A percentile compares a stretch with the other conserved stretches of the same genome.
Conservation (phyloP, 1,140 invertebrate species). For the Camponotus vicinus region DNA sequence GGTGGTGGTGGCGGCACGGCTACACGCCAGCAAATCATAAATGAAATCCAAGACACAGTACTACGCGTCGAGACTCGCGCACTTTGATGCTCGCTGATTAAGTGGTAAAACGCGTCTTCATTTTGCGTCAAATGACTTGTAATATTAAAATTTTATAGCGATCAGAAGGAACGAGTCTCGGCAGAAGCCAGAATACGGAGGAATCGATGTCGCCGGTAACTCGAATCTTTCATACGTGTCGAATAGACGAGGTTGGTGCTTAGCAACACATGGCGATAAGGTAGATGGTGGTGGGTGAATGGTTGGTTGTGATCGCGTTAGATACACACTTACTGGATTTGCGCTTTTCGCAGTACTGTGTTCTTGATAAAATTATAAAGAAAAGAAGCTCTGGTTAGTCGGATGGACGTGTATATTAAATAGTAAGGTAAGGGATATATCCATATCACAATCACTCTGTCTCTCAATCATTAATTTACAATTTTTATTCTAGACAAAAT, state of each 20-base stretch:
- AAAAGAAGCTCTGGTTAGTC: conserved; percentile 79
- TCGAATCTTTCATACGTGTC: conserved; percentile 44
- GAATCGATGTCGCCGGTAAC: conserved; percentile 11
- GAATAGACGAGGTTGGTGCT: conserved; percentile 40
- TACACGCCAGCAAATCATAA: conserved; percentile 85
- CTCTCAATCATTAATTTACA: conserved; percentile 84
- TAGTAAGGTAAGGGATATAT: conserved; percentile 67
- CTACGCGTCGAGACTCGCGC: conserved; percentile 66
- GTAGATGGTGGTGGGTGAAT: neutral
- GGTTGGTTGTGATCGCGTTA: conserved; percentile 37
- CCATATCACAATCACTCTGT: conserved; percentile 69
- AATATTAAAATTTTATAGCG: neutral
- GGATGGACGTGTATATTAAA: conserved; percentile 65
- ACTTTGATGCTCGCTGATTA: neutral
- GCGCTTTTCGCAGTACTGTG: conserved; percentile 75
- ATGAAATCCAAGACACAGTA: conserved; percentile 82
- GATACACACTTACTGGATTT: conserved; percentile 27
- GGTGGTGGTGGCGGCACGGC: conserved; percentile 74
- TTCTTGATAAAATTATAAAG: conserved; percentile 75
- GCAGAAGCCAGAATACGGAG: conserved; percentile 12
- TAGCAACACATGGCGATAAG: conserved; percentile 12
- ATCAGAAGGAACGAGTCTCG: conserved; percentile 25
- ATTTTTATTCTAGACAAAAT: conserved; percentile 86
- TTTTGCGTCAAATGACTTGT: neutral
- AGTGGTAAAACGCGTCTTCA: neutral